Conservation (phyloP, 2,888 invertebrate genomes). For the Hymenopus coronatus region DNA sequence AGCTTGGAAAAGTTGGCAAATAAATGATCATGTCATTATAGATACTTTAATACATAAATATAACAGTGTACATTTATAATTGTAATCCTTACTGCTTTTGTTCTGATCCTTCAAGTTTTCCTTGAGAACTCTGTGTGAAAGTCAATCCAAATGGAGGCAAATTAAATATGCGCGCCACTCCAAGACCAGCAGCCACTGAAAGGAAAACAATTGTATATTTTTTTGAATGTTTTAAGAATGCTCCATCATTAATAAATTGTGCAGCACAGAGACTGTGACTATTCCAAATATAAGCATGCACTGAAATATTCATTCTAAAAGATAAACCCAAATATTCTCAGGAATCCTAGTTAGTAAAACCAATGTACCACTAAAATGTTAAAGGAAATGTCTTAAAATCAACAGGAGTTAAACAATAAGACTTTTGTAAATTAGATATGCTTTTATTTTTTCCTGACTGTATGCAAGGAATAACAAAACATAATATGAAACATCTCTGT, state of each 20-base stretch:
- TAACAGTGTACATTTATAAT: background rate
- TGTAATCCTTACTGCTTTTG: background rate
- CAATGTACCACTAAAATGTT: no score
- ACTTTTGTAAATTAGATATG: no score
- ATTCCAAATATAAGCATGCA: no score
- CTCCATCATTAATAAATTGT: background rate
- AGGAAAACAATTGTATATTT: conserved; percentile 36
- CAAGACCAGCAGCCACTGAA: conserved; percentile 58
- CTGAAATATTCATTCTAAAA: background rate
- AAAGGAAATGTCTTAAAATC: no score
- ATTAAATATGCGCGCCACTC: conserved; percentile 58
- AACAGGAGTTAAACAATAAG: no score
- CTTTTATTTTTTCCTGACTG: no score
- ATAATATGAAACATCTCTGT: background rate
- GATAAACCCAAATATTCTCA: background rate
- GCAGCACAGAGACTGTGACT: background rate
- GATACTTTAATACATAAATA: background rate
- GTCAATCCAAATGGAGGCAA: conserved; percentile 40
- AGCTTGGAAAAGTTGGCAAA: conserved; percentile 86
- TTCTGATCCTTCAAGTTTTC: background rate
- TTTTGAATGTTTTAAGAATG: background rate
- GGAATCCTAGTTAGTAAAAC: no score
- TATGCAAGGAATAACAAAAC: no score
- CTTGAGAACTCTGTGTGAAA: background rate
- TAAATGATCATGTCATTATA: conserved; percentile 42